These are phyloP conservation scores for Pocillopora damicornis DNA, from an alignment of 64 coral and sea anemone species.

Conservation along the genomic window DNA sequence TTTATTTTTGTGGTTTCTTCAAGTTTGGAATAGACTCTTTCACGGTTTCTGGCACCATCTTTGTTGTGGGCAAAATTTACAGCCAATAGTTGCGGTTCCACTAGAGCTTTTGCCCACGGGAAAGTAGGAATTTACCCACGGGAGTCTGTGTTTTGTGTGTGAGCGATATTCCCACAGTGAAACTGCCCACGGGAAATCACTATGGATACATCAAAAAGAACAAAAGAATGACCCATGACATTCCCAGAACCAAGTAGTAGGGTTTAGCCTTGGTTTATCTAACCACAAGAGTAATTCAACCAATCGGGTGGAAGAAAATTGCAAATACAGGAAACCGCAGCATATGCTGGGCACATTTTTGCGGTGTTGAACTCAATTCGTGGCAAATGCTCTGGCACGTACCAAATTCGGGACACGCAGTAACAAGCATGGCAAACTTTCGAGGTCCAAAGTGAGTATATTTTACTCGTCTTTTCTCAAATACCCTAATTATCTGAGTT, in stretches of 20 bases:
- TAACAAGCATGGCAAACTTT: constrained; percentile 15
- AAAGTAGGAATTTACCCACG: constrained; percentile 8
- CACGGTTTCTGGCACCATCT: too few relatives aligned
- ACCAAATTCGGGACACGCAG: constrained; percentile 2
- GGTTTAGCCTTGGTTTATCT: constrained; percentile 35
- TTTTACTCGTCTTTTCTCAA: constrained; percentile 17
- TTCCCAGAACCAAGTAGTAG: constrained; percentile 18
- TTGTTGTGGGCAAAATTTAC: too few relatives aligned
- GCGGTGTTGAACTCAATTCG: neutral
- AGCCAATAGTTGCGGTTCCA: neutral
- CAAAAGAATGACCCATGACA: constrained; percentile 15
- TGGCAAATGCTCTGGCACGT: neutral
- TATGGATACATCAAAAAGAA: constrained; percentile 38
- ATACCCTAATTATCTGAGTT: neutral
- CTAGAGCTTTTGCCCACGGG: neutral
- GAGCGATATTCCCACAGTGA: constrained; percentile 13
- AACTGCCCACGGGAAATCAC: constrained; percentile 20
- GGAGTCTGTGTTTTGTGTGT: constrained; percentile 18
- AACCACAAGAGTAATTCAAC: constrained; percentile 16
- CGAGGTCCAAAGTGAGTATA: constrained; percentile 14
- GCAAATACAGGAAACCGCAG: neutral
- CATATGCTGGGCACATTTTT: neutral
- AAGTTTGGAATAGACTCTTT: too few relatives aligned
- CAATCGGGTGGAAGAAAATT: neutral
- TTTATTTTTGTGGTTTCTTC: too few relatives aligned